A percentile compares a stretch with the other conserved stretches of the same genome.
phyloP scores from a whole-genome alignment of 2,888 invertebrate species.

The Meteorus colon region DNA sequence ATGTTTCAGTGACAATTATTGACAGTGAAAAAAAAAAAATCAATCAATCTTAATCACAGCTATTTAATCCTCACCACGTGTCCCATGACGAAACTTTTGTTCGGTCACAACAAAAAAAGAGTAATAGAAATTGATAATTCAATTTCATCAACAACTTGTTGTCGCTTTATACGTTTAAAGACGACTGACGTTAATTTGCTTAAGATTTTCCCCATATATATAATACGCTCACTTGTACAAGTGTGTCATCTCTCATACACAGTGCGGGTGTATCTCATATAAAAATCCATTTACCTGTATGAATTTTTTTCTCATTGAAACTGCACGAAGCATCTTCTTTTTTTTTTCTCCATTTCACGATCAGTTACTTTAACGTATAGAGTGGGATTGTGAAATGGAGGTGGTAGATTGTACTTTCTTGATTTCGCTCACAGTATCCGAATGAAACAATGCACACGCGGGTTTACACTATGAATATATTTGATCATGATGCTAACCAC shows the following conservation, averaged over 20 bases:
- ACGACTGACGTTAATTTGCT: conserved; percentile 56
- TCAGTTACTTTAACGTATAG: conserved; percentile 35
- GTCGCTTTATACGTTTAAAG: not conserved
- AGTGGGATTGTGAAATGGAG: conserved; percentile 15
- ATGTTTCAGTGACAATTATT: not conserved
- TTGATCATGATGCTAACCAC: conserved; percentile 25
- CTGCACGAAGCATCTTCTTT: conserved; percentile 29
- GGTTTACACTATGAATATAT: conserved; percentile 50
- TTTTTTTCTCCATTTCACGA: conserved; percentile 29
- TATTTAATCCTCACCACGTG: conserved; percentile 59
- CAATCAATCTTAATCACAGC: not conserved
- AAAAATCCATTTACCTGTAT: conserved; percentile 32
- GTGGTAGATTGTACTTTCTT: conserved; percentile 44
- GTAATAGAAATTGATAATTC: conserved; percentile 41
- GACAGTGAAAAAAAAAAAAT: not conserved
- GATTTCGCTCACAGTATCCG: conserved; percentile 43
- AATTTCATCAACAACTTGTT: conserved; percentile 34
- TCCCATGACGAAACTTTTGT: conserved; percentile 57
- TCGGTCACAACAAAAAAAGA: conserved; percentile 25
- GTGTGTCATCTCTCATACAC: conserved; percentile 39
- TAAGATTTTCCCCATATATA: conserved; percentile 59
- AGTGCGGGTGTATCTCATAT: conserved; percentile 32
- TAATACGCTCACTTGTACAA: conserved; percentile 54
- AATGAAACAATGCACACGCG: conserved; percentile 32
- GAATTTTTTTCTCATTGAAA: not conserved